Conservation (phyloP, 2,888 invertebrate species). For the Cephalotes varians region DNA sequence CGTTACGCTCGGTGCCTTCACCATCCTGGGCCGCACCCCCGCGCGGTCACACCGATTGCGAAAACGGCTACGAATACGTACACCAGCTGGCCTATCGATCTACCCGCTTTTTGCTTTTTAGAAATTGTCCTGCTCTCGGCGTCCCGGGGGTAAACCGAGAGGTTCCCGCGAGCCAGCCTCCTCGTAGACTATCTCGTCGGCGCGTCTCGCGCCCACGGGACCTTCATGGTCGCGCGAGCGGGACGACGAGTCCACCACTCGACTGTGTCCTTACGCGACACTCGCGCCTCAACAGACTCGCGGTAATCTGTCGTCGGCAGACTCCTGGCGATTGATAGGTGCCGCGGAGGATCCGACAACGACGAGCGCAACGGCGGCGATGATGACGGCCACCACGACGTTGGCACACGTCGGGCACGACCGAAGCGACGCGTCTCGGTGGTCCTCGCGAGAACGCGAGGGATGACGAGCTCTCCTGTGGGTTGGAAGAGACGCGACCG, state of each 20-base stretch:
- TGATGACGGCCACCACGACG: slow-evolving; percentile 33
- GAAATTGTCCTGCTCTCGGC: slow-evolving; percentile 40
- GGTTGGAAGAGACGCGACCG: slow-evolving; percentile 33
- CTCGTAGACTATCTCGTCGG: slow-evolving; percentile 71
- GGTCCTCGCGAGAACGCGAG: slow-evolving; percentile 49
- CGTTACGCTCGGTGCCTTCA: slow-evolving; percentile 79
- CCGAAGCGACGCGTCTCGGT: slow-evolving; percentile 52
- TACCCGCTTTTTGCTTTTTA: slow-evolving; percentile 62
- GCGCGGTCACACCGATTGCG: slow-evolving; percentile 35
- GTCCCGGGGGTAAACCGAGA: slow-evolving; percentile 24
- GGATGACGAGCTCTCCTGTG: slow-evolving; percentile 36
- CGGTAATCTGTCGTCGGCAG: slow-evolving; percentile 21
- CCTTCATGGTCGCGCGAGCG: slow-evolving; percentile 58
- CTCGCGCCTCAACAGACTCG: slow-evolving; percentile 21
- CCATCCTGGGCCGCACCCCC: slow-evolving; percentile 79
- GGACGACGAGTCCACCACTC: slow-evolving; percentile 51
- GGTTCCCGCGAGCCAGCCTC: slow-evolving; percentile 44
- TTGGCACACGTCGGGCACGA: slow-evolving; percentile 51
- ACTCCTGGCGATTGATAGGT: slow-evolving; percentile 21
- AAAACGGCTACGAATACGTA: slow-evolving; percentile 55
- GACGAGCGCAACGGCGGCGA: slow-evolving; percentile 33
- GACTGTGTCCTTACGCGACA: slow-evolving; percentile 15
- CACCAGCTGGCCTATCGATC: slow-evolving; percentile 76
- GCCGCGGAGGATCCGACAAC: slow-evolving; percentile 29
- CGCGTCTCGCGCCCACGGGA: slow-evolving; percentile 45